These are phyloP conservation scores for Chrysemys picta DNA, from an alignment of 2,113 vertebrate species.

Conservation along the genomic window DNA sequence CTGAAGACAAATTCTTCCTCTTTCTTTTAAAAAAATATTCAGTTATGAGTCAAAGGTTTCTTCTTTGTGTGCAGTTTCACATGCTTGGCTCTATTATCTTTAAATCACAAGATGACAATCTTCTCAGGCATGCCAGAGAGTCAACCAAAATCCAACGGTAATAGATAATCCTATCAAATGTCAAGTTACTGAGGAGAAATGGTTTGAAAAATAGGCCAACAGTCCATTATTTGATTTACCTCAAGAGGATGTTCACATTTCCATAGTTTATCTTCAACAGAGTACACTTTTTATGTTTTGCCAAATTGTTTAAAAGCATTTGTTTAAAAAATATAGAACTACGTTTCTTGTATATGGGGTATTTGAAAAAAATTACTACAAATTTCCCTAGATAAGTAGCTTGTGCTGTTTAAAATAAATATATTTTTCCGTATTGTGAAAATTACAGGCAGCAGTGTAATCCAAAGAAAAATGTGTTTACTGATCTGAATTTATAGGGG, in stretches of 20 bases:
- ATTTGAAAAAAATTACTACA: slow-evolving; percentile 22
- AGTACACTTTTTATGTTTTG: slow-evolving; percentile 22
- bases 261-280: slow-evolving; percentile 48
- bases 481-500: background rate
- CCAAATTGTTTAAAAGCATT: slow-evolving; percentile 57
- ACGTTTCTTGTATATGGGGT: slow-evolving; percentile 16
- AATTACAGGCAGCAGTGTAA: background rate
- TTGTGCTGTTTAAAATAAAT: slow-evolving; percentile 64
- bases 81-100: slow-evolving; percentile 78
- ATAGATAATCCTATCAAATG: slow-evolving; percentile 81
- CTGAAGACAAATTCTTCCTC: slow-evolving; percentile 63
- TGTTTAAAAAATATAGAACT: slow-evolving; percentile 35
- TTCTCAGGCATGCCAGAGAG: slow-evolving; percentile 76
- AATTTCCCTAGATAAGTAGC: slow-evolving; percentile 56
- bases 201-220: slow-evolving; percentile 77
- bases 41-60: slow-evolving; percentile 76
- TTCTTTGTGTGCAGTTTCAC: slow-evolving; percentile 74
- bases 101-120: slow-evolving; percentile 80
- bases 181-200: slow-evolving; percentile 77
- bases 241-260: slow-evolving; percentile 58
- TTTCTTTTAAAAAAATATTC: slow-evolving; percentile 57
- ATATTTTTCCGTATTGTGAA: slow-evolving; percentile 36
- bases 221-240: slow-evolving; percentile 71
- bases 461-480: slow-evolving; percentile 14
- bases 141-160: slow-evolving; percentile 78